These are phyloP conservation scores for Lanius collurio DNA, from an alignment of 2,113 vertebrate species.

Conservation along the genomic window DNA sequence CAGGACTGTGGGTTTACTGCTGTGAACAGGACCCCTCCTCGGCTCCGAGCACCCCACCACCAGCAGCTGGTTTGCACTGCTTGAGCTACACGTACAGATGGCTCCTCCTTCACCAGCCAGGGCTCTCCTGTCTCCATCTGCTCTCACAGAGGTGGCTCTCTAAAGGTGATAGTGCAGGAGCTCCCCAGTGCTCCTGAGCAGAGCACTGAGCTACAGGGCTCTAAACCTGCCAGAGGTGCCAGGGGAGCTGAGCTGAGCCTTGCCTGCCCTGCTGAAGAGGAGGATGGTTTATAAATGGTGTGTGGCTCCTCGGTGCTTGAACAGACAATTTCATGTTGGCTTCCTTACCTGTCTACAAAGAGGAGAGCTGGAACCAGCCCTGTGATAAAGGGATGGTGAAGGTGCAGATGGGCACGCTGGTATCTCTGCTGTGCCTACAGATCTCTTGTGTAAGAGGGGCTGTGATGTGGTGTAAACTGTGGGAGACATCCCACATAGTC, in stretches of 20 bases:
- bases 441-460: not conserved
- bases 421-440: not conserved
- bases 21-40: not conserved
- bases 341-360: not conserved
- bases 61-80: not conserved
- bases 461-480: not conserved
- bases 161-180: not conserved
- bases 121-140: not conserved
- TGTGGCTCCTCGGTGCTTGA: not conserved
- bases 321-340: not conserved
- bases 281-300: not conserved
- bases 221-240: not conserved
- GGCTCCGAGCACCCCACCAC: not conserved
- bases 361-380: not conserved
- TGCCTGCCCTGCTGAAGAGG: not conserved
- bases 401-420: not conserved
- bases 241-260: not conserved
- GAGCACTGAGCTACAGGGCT: not conserved
- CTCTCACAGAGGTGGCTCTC: not conserved
- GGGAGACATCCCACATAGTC: not conserved
- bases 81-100: not conserved
- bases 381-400: not conserved
- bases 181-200: not conserved
- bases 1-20: not conserved
- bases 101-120: not conserved